These are phyloP conservation scores for Vulpes ferrilata DNA, from an alignment of 2,113 vertebrate genomes.

Conservation along the genomic window DNA sequence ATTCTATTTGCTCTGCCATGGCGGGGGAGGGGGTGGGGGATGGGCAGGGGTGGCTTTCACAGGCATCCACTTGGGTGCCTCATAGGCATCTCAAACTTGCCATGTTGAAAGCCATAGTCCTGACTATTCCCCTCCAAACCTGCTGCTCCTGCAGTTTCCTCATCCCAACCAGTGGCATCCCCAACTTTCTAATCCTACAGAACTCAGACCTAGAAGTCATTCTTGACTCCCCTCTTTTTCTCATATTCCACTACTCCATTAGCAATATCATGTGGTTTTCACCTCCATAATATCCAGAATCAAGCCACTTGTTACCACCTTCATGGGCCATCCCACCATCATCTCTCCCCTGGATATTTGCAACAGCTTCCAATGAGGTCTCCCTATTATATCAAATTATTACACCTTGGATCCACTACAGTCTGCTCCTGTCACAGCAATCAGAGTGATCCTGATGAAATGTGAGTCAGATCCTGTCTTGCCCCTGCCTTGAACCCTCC, in stretches of 20 bases:
- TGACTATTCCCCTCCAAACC: neutral
- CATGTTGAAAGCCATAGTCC: slow-evolving; percentile 22
- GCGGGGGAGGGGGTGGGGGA: too few relatives aligned
- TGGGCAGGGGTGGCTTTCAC: neutral
- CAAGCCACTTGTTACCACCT: neutral
- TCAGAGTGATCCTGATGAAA: neutral
- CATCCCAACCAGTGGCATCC: neutral
- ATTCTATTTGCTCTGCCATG: neutral
- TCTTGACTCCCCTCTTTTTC: neutral
- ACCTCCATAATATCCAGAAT: slow-evolving; percentile 5
- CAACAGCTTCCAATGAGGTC: neutral
- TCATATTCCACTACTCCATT: neutral
- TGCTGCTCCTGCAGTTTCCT: neutral
- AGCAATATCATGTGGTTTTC: neutral
- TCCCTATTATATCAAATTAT: neutral
- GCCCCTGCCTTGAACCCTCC: neutral
- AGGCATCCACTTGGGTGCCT: neutral
- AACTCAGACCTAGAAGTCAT: slow-evolving; percentile 5
- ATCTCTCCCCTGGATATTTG: neutral
- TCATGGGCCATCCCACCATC: neutral
- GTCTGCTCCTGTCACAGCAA: neutral
- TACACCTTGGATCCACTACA: neutral
- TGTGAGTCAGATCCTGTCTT: neutral
- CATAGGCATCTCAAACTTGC: neutral
- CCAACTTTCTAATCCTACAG: neutral